These are phyloP conservation scores for Sebastes kiyomatsui DNA, from an alignment of 2,797 vertebrate species.

Conservation along the genomic window DNA sequence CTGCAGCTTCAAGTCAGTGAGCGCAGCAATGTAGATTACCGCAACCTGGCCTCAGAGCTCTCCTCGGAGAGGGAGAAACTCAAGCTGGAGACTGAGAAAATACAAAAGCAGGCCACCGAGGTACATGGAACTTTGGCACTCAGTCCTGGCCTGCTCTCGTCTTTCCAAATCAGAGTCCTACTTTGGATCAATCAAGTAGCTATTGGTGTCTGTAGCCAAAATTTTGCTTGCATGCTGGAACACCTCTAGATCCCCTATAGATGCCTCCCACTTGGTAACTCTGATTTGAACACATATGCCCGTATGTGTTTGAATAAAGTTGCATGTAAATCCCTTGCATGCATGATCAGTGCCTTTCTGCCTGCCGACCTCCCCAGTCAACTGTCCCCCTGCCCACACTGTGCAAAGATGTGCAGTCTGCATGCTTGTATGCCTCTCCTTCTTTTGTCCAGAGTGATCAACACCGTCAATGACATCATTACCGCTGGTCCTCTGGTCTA, in stretches of 20 bases:
- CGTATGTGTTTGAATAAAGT: conserved; percentile 64
- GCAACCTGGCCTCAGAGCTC: conserved; percentile 91
- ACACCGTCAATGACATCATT: background rate
- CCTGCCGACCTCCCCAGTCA: background rate
- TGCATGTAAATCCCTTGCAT: conserved; percentile 61
- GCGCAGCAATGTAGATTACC: conserved; percentile 87
- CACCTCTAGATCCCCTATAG: conserved; percentile 24
- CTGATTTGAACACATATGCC: conserved; percentile 63
- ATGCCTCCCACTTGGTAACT: conserved; percentile 8
- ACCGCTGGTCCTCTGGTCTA: background rate
- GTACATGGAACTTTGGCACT: conserved; percentile 84
- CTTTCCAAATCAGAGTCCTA: conserved; percentile 62
- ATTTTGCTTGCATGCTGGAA: conserved; percentile 59
- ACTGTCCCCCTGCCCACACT: background rate
- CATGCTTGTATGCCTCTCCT: conserved; percentile 44
- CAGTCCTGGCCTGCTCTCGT: conserved; percentile 53
- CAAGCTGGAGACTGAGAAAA: conserved; percentile 95
- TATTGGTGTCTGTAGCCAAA: conserved; percentile 41
- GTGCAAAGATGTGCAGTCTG: conserved; percentile 11
- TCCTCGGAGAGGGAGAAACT: conserved; percentile 96
- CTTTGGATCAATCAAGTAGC: conserved; percentile 50
- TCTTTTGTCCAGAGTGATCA: conserved; percentile 24
- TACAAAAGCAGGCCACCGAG: conserved; percentile 94
- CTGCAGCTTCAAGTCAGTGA: conserved; percentile 90
- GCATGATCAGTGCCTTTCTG: conserved; percentile 19